These are phyloP conservation scores for Nematolebias whitei DNA, from an alignment of 2,113 vertebrate genomes.

Conservation along the genomic window DNA sequence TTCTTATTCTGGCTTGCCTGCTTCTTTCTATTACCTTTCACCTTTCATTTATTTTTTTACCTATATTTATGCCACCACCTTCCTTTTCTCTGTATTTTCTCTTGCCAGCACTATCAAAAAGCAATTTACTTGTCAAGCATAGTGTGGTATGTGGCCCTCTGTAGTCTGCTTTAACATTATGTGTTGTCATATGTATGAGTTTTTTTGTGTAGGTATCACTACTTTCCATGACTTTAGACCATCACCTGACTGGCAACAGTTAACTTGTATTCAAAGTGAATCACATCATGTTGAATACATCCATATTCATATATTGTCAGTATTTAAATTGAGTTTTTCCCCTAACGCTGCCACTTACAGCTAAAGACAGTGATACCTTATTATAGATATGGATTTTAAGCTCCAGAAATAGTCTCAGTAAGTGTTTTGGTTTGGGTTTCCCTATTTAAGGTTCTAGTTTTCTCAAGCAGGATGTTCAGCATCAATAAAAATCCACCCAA, in stretches of 20 bases:
- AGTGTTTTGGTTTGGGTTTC: background rate
- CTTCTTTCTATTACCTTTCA: slow-evolving; percentile 49
- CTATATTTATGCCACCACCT: slow-evolving; percentile 31
- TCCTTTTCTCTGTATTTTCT: slow-evolving; percentile 38
- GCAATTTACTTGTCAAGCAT: slow-evolving; percentile 74
- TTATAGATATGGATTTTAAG: slow-evolving; percentile 17
- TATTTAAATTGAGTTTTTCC: background rate
- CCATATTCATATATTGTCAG: background rate
- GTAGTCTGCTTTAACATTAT: slow-evolving; percentile 41
- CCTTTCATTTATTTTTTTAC: slow-evolving; percentile 56
- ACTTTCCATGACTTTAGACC: slow-evolving; percentile 21
- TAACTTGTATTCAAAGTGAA: slow-evolving; percentile 39
- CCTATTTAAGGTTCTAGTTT: slow-evolving; percentile 29
- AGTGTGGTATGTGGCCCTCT: slow-evolving; percentile 34
- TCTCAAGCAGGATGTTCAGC: slow-evolving; percentile 45
- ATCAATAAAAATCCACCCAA: slow-evolving; percentile 34
- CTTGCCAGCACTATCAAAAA: slow-evolving; percentile 51
- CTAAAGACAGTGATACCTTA: slow-evolving; percentile 25
- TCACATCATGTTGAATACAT: background rate
- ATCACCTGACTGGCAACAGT: slow-evolving; percentile 45
- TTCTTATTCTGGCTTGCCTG: slow-evolving; percentile 44
- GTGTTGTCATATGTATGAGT: background rate
- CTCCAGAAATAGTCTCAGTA: slow-evolving; percentile 6
- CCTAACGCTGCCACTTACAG: slow-evolving; percentile 8
- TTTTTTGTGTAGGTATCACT: slow-evolving; percentile 26